Percentiles rank a stretch among this genome's conserved stretches.
phyloP scores from a whole-genome alignment of 2,113 vertebrate genomes.

The Zonotrichia leucophrys region DNA sequence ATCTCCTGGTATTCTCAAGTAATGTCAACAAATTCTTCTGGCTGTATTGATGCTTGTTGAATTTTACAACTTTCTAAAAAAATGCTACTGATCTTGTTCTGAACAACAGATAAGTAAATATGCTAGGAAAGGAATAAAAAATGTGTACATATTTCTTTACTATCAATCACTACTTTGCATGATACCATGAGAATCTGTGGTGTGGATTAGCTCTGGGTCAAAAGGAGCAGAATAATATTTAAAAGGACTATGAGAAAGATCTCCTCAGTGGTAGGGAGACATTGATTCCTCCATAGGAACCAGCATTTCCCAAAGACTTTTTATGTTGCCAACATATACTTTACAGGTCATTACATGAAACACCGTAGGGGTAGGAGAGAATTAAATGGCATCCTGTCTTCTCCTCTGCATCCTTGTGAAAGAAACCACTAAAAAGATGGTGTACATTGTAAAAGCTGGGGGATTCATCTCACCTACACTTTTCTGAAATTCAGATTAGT shows the following conservation, averaged over 20 bases:
- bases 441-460: not conserved
- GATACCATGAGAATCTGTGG: not conserved
- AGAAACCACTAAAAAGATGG: not conserved
- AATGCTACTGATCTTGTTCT: not conserved
- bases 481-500: not conserved
- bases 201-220: not conserved
- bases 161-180: not conserved
- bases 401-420: not conserved
- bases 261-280: not conserved
- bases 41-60: not conserved
- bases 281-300: not conserved
- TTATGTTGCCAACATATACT: not conserved
- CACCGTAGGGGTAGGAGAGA: rapidly evolving
- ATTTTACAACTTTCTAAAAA: not conserved
- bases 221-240: not conserved
- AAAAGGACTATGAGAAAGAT: not conserved
- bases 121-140: not conserved
- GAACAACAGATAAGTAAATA: not conserved
- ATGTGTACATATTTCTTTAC: not conserved
- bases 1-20: not conserved
- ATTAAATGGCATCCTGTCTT: not conserved
- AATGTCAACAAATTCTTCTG: not conserved
- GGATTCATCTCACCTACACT: not conserved
- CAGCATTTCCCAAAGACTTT: not conserved
- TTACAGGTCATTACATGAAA: not conserved